These are phyloP conservation scores for Borostomias antarcticus DNA, from an alignment of 2,797 vertebrate species.

Conservation along the genomic window DNA sequence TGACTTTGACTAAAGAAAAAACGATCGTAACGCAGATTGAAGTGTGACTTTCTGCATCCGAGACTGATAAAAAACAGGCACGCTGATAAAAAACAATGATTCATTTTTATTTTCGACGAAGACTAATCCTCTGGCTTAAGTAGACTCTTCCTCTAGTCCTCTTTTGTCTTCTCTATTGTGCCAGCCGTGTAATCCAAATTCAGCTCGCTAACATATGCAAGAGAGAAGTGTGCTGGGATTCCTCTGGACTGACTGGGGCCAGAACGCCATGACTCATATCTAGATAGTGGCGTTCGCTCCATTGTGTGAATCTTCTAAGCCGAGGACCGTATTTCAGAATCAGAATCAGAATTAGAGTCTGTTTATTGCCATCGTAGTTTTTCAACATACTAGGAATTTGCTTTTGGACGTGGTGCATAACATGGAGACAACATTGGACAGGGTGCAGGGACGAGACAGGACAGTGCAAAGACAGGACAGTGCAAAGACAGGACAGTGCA, in stretches of 20 bases:
- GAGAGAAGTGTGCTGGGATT: conserved; percentile 45
- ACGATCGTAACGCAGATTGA: background rate
- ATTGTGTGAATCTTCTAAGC: background rate
- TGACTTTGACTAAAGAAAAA: background rate
- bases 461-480: too few relatives aligned
- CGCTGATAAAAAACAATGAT: background rate
- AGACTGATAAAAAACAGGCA: too few relatives aligned
- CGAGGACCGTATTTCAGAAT: too few relatives aligned
- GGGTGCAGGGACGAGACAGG: too few relatives aligned
- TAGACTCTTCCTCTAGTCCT: conserved; percentile 32
- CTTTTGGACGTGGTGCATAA: too few relatives aligned
- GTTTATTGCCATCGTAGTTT: too few relatives aligned
- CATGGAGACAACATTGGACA: too few relatives aligned
- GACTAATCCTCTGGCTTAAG: conserved; percentile 56
- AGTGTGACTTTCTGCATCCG: background rate
- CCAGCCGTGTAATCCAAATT: conserved; percentile 59
- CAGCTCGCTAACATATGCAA: conserved; percentile 58
- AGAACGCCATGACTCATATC: conserved; percentile 47
- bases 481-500: too few relatives aligned
- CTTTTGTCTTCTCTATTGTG: conserved; percentile 28
- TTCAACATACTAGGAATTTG: too few relatives aligned
- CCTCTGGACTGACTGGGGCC: conserved; percentile 40
- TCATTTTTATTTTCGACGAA: conserved; percentile 24
- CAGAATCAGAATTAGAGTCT: too few relatives aligned
- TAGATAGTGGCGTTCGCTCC: conserved; percentile 17